phyloP scores from a whole-genome alignment of 1,140 invertebrate species.

The Psilanteris sp. region DNA sequence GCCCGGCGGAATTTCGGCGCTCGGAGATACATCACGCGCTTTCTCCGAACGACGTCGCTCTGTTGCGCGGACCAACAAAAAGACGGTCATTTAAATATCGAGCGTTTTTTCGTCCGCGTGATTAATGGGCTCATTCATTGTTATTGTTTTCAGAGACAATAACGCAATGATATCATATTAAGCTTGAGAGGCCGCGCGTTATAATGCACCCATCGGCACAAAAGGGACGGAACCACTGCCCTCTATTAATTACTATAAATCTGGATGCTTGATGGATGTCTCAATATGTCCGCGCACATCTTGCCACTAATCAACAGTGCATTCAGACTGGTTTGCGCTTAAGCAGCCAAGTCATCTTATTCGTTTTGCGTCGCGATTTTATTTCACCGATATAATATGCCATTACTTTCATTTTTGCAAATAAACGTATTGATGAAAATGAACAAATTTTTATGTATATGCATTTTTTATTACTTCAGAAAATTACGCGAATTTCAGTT shows the following conservation, averaged over 20 bases:
- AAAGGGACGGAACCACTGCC: slow-evolving; percentile 11
- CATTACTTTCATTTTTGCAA: too few species aligned
- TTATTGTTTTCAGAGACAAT: slow-evolving; percentile 58
- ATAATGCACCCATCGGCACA: slow-evolving; percentile 8
- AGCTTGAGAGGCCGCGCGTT: slow-evolving; percentile 2
- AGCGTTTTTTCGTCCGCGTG: slow-evolving; percentile 35
- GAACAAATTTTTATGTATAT: too few species aligned
- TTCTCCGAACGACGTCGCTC: slow-evolving; percentile 47
- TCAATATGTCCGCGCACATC: slow-evolving; percentile 27
- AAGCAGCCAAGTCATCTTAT: too few species aligned
- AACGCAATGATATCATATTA: slow-evolving; percentile 41
- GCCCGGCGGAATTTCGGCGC: slow-evolving; percentile 46
- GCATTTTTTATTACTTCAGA: too few species aligned
- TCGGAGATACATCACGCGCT: slow-evolving; percentile 52
- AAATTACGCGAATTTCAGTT: too few species aligned
- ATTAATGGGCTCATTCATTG: slow-evolving; percentile 48
- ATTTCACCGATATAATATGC: too few species aligned
- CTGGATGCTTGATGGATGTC: slow-evolving; percentile 38
- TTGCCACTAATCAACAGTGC: too few species aligned
- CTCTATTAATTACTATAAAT: slow-evolving; percentile 44
- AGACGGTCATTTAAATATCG: slow-evolving; percentile 51
- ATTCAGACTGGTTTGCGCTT: too few species aligned
- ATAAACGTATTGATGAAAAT: too few species aligned
- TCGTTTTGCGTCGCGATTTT: too few species aligned
- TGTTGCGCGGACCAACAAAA: slow-evolving; percentile 27